Evolutionary conservation across 2,888 invertebrate genomes (phyloP), one percentile per base, ranked within the genome.

Genomic region (Eledona agricola): DNA sequence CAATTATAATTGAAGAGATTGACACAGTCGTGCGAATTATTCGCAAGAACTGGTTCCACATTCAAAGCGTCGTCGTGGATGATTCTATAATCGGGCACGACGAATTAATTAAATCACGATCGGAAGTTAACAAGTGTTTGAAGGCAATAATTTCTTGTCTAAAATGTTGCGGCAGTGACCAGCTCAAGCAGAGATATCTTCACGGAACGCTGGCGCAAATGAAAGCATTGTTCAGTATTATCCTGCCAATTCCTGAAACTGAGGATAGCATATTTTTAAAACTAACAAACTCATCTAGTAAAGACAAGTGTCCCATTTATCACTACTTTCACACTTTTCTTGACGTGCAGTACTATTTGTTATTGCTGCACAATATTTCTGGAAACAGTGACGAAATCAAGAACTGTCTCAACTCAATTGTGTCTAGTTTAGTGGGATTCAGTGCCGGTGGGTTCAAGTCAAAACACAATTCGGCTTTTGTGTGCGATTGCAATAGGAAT

Each of bases 401-500:
- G 13, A 25, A 15, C 7, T 19, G 47, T 28, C 32, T 66, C 13
- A 35, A 60, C 34, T 46, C 22, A 17, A 23, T 70, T 12, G 60
- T 72, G 23, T 59, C 45, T n/a, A 67, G 72, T 58, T 51, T 73
- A 6, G 51, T 71, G 11, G 32, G 32, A n/a, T 34, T 72, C 25
- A 59, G 63, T 19, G 63, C 58, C 51, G 64, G 54, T 42, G 59
- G 54, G 38, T 71, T 57, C 31, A 49, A 55, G n/a, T 59, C 56
- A 42, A 26, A 59, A 13, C 45, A 50, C 5, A 35, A 25, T n/a
- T 32, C 51, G 16, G 56, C 62, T 7, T 66, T 69, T 57, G 13
- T 58, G 10, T 75, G 75, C 52, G 28, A 45, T 13, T 76, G 76
- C 56, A 32, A 69, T 2, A 65, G 66, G 51, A 55, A 62, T 4